Conservation (phyloP, 2,113 vertebrate genomes). For the Thymallus thymallus region DNA sequence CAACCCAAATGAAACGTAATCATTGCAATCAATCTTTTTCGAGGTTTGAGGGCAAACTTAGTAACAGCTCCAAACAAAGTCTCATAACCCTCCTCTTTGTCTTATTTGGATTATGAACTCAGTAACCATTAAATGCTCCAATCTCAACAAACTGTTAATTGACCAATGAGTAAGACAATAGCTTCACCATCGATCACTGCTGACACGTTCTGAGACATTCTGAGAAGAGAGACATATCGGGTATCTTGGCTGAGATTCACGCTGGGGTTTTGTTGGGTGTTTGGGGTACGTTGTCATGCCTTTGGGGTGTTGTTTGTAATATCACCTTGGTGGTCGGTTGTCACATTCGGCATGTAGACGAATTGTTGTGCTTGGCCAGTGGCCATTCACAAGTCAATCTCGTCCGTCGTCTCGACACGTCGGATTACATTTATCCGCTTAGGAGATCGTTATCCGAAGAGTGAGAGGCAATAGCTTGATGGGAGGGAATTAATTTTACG, state of each 20-base stretch:
- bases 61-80: constrained; percentile 18
- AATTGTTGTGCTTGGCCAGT: constrained; percentile 57
- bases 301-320: constrained; percentile 44
- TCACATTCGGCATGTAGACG: constrained; percentile 31
- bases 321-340: constrained; percentile 54
- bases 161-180: constrained; percentile 34
- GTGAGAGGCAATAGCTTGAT: constrained; percentile 53
- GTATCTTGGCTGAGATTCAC: constrained; percentile 33
- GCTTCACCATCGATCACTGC: constrained; percentile 41
- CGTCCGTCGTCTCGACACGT: constrained; percentile 57
- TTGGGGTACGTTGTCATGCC: constrained; percentile 50
- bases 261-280: constrained; percentile 9
- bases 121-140: constrained; percentile 28
- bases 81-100: constrained; percentile 17
- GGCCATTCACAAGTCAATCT: constrained; percentile 70
- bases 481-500: constrained; percentile 67
- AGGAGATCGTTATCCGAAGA: constrained; percentile 71
- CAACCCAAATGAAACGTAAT: constrained; percentile 15
- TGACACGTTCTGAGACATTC: constrained; percentile 31
- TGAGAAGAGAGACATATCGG: constrained; percentile 38
- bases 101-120: constrained; percentile 31
- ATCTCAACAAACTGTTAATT: constrained; percentile 49
- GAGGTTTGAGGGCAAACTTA: not conserved
- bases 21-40: constrained; percentile 33
- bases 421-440: constrained; percentile 76